These are phyloP conservation scores for Sycobia sp. DNA, from an alignment of 1,140 invertebrate genomes.

Conservation along the genomic window DNA sequence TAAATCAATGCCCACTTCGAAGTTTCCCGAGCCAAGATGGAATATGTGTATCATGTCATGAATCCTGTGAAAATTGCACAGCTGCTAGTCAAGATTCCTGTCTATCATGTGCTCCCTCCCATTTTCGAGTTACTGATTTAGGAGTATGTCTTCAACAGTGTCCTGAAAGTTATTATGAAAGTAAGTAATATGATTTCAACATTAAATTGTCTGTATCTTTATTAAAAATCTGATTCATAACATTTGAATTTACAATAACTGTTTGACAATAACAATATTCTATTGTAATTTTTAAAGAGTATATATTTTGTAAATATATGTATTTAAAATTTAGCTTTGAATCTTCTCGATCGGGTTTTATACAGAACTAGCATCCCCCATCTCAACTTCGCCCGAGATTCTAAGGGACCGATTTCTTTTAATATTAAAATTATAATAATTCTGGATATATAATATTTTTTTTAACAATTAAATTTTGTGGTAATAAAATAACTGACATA, in stretches of 20 bases:
- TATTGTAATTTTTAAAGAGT: too few species aligned
- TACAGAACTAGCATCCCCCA: too few species aligned
- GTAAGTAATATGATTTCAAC: slow-evolving; percentile 61
- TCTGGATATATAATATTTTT: too few species aligned
- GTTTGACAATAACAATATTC: not conserved
- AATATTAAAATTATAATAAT: too few species aligned
- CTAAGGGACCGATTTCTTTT: too few species aligned
- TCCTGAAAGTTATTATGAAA: slow-evolving; percentile 84
- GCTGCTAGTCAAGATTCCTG: slow-evolving; percentile 83
- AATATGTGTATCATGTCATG: slow-evolving; percentile 81
- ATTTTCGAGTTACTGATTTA: slow-evolving; percentile 77
- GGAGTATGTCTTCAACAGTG: slow-evolving; percentile 83
- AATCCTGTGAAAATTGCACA: slow-evolving; percentile 82
- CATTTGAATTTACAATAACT: not conserved
- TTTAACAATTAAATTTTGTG: too few species aligned
- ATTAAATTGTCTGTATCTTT: too few species aligned
- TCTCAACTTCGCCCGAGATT: too few species aligned
- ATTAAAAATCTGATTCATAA: not conserved
- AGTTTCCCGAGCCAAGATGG: slow-evolving; percentile 79
- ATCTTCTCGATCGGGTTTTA: too few species aligned
- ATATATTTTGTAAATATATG: not conserved
- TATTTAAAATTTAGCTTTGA: too few species aligned
- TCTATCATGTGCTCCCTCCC: slow-evolving; percentile 78
- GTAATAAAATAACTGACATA: too few species aligned
- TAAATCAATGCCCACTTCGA: slow-evolving; percentile 78